Conservation (phyloP, 2,113 vertebrate species). For the Edolisoma coerulescens region DNA sequence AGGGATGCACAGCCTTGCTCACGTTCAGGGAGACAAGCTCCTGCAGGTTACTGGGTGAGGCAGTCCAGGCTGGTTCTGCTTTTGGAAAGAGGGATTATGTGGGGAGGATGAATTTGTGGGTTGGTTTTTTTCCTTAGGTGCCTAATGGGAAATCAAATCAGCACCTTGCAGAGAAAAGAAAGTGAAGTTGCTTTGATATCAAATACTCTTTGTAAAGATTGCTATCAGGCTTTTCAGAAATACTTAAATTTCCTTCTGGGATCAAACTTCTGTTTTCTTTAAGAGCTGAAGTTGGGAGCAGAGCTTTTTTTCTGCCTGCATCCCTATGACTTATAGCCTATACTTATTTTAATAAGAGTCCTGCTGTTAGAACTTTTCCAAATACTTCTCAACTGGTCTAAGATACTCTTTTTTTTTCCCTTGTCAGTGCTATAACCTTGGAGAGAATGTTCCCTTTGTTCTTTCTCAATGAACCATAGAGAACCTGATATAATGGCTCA, state of each 20-base stretch:
- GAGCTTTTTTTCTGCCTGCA: neutral
- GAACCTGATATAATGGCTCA: conserved; percentile 40
- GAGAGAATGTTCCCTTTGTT: conserved; percentile 61
- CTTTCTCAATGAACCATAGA: conserved; percentile 52
- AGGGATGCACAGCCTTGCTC: neutral
- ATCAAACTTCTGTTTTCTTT: conserved; percentile 8
- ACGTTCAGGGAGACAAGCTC: rapidly evolving
- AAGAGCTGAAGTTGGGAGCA: neutral
- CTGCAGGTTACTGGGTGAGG: neutral
- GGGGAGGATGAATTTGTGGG: neutral
- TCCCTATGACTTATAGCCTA: conserved; percentile 23
- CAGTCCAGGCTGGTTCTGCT: neutral
- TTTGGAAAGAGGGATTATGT: neutral
- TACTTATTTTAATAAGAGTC: conserved; percentile 38
- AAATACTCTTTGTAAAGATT: neutral
- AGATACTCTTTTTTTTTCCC: neutral
- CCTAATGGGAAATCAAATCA: conserved; percentile 23
- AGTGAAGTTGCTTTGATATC: neutral
- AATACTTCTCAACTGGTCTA: conserved; percentile 1
- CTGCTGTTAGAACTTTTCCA: conserved; percentile 45
- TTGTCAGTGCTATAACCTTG: conserved; percentile 14
- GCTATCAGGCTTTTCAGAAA: neutral
- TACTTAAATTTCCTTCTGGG: conserved; percentile 17
- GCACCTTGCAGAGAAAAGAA: neutral
- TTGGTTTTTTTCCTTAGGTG: neutral